Conservation (phyloP, 2,888 invertebrate genomes). For the Drosophila seclusa region DNA sequence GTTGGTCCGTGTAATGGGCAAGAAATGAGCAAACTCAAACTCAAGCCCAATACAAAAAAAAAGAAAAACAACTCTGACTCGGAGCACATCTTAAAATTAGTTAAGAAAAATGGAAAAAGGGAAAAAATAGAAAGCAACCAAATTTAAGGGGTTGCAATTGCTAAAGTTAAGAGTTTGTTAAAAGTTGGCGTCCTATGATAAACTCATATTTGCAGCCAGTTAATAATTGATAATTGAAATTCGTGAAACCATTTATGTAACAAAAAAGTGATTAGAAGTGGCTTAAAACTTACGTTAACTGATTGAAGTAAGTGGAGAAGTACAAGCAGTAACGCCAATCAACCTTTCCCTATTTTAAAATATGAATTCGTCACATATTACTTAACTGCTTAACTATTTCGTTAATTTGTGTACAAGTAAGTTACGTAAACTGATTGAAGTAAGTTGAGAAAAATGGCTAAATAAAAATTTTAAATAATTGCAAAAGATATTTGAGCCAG, state of each 20-base stretch:
- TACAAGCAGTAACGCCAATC: background rate
- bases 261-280: background rate
- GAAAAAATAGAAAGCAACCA: background rate
- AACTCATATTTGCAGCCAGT: conserved; percentile 22
- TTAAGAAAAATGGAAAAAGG: conserved; percentile 11
- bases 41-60: conserved; percentile 1
- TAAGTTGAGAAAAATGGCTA: background rate
- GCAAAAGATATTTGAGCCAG: background rate
- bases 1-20: conserved; percentile 26
- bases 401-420: background rate
- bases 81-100: conserved; percentile 58
- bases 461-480: background rate
- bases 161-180: conserved; percentile 22
- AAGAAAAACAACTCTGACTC: conserved; percentile 1
- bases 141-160: conserved; percentile 51
- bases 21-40: conserved; percentile 18
- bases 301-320: background rate
- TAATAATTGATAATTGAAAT: conserved; percentile 16
- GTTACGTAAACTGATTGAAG: background rate
- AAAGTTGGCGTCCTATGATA: conserved; percentile 7
- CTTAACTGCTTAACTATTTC: background rate
- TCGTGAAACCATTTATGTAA: background rate
- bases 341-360: background rate
- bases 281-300: background rate
- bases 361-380: background rate